Base-by-base conservation (phyloP, 1,140 invertebrate species). In the Panulirus ornatus region DNA sequence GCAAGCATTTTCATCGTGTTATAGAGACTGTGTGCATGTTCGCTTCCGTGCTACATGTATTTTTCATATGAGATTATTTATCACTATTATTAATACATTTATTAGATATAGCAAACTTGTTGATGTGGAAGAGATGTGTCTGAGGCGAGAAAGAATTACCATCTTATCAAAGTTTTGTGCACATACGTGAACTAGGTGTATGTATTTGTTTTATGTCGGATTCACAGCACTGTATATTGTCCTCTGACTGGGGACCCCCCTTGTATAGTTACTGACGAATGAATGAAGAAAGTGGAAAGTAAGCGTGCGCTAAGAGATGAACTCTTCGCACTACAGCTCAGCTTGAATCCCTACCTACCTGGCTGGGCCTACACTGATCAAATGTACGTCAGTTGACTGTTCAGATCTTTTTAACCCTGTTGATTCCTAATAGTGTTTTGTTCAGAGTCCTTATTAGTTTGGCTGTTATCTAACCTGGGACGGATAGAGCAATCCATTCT, bases 11-110 rank as follows among this genome's bases (percentile, higher is more conserved):
- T 89, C 88, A 89, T 81, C 66, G 88, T 81, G 88, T 89, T 89
- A 89, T 89, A 89, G 79, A 84, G 70, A 73, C 79, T 89, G 88
- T 89, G 88, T 89, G 79, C 88, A 89, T 89, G 88, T 89, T 83
- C 88, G 88, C 88, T 89, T 89, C 81, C 84, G 88, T 89, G 88
- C 88, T 89, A 89, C 88, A 89, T 89, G 88, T 89, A 89, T 89
- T 73, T 88, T 89, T 89, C 88, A 79, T 81, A 81, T 89, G 88
- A 89, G 88, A 89, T 83, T 82, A 89, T 83, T 88, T 79, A 88
- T 75, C 44, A 85, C 51, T 85, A 83, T 83, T 38, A 88, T 88
- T 79, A 88, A 88, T 79, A 79, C 75, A 88, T 44, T 89, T 89
- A 83, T 84, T 89, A 89, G 88, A 42, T 71, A 63, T 89, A 89